Base-by-base conservation (phyloP, 2,797 vertebrate genomes). In the Benthosema pterotum region DNA sequence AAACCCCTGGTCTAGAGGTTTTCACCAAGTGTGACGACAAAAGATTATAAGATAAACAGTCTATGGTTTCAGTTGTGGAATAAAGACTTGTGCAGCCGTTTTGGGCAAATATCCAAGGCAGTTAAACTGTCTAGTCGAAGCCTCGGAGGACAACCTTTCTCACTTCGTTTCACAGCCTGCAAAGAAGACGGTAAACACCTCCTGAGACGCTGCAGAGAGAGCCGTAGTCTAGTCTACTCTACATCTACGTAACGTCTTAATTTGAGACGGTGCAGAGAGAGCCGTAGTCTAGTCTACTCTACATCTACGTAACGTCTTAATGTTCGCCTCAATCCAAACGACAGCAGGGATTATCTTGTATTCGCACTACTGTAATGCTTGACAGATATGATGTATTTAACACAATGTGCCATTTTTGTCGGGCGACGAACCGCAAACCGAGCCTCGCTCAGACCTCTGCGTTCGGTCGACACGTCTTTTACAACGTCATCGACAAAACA, bases 31-130 rank as follows among this genome's bases (percentile, higher is more conserved):
- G 28, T 45, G 58, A 47, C 53, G 65, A 65, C 56, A 42, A 32
- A n/a, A 60, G 60, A 60, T 67, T 51, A 51, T 25, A 48, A 61
- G 53, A 42, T 62, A 62, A 69, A 49, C 59, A 16, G 49, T 50
- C 45, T 13, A 52, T 12, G 45, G 19, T 19, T 56, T 52, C 11
- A 32, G 17, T 32, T 57, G 18, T 51, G 32, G 32, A 57, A 14
- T 25, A 38, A 32, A 72, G 13, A 48, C 48, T 50, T 63, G 16
- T 50, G 51, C 38, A 51, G 43, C 50, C 16, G 25, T 57, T n/a
- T 52, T 19, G 48, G 49, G 53, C 17, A 11, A 18, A 51, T 50
- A 38, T 17, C 3, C 13, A 58, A 46, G n/a, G 18, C 16, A 52
- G 50, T 45, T 46, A 38, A 38, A 16, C 11, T 16, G 18, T 49